Base-by-base conservation (phyloP, 2,888 invertebrate genomes). In the Cloeon dipterum region DNA sequence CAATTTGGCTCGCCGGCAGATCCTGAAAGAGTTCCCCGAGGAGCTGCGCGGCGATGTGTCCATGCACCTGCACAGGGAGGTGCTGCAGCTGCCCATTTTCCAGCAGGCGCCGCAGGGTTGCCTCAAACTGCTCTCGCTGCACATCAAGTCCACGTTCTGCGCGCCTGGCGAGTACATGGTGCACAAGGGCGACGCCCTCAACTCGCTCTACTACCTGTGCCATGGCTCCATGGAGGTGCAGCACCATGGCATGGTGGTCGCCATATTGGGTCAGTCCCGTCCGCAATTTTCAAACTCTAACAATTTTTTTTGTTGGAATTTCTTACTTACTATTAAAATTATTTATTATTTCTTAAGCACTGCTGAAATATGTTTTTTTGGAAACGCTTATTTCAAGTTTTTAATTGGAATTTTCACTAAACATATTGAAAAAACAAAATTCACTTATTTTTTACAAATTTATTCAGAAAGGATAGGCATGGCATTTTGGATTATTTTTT, bases 141-240 rank as follows among this genome's bases (percentile, higher is more conserved):
- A 89, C 55, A 89, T 93, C 49, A 71, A 86, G 47, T 78, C 83
- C 50, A 88, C 88, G 61, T 93, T 94, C 57, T 93, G 91, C 53
- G 91, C 91, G 8, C 93, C 93, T 3, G 91, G 91, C 40, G 93
- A 93, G 55, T 91, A 78, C 54, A 68, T 93, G 34, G 78, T 91
- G 32, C 91, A 91, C 59, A 83, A 79, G 61, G 91, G 91, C 26
- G 93, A 93, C 51, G 89, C 89, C 5, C 68, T 93, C 20, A 78
- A 81, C 42, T 86, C 86, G 53, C 83, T 93, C 49, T 91, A 89
- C 59, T 89, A 91, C 57, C 74, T 93, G 45, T 91, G 88, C 62
- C 91, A 91, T 52, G 93, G 93, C 5, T 89, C 89, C 20, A 89
- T 93, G 89, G 93, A 93, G 60, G 89, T 93, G 32, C 79, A 93